A percentile compares a stretch with the other conserved stretches of the same genome.
Evolutionary conservation across 1,140 invertebrate species (phyloP).

Genomic region (Drosophila albomicans): DNA sequence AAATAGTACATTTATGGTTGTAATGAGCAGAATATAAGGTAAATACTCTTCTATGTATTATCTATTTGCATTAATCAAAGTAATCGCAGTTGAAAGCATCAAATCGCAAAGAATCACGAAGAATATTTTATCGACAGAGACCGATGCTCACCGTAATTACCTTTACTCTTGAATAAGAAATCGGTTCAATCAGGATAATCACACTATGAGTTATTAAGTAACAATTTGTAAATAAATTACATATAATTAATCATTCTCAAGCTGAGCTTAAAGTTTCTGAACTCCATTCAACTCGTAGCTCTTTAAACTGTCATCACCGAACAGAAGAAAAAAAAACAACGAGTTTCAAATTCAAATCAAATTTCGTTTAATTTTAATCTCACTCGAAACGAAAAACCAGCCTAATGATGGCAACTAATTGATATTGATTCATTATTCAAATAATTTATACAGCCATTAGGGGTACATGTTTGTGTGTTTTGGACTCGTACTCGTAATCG

Average conservation of each 20-base stretch:
- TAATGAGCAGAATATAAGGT: too few relatives aligned
- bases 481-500: background rate
- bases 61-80: too few relatives aligned
- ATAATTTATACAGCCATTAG: slow-evolving; percentile 15
- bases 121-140: background rate
- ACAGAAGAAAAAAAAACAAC: background rate
- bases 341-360: slow-evolving; percentile 4
- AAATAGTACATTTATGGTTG: too few relatives aligned
- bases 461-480: background rate
- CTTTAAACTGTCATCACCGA: slow-evolving; percentile 3
- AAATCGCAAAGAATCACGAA: background rate
- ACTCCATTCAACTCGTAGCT: background rate
- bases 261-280: background rate
- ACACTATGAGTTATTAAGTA: slow-evolving; percentile 3
- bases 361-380: slow-evolving; percentile 24
- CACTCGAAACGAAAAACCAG: slow-evolving; percentile 1
- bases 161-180: too few relatives aligned
- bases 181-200: background rate
- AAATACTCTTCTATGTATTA: too few relatives aligned
- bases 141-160: background rate
- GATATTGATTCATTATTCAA: slow-evolving; percentile 38
- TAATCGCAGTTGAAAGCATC: too few relatives aligned
- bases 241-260: background rate
- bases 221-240: slow-evolving; percentile 3
- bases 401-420: slow-evolving; percentile 31